A percentile compares a stretch with the other conserved stretches of the same genome.
Conservation (phyloP, 2,797 vertebrate genomes). For the Lophotriccus pileatus region DNA sequence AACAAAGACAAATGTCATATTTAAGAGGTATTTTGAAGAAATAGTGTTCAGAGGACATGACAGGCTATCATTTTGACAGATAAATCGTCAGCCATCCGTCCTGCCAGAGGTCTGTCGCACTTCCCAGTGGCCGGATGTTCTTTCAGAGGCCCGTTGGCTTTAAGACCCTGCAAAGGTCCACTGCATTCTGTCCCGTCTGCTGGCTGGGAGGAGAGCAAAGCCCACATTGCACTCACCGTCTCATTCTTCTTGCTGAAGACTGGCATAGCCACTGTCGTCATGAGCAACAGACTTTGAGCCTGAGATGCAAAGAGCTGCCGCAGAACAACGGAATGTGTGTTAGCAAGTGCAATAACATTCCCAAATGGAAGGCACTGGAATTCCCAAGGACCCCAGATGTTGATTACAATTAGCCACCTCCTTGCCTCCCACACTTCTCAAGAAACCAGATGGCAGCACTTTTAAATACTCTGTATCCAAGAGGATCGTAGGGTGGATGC, state of each 20-base stretch:
- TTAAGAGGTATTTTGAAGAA: background rate
- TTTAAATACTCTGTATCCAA: background rate
- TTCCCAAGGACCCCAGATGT: background rate
- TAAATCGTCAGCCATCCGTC: background rate
- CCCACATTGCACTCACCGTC: conserved; percentile 78
- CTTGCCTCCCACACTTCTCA: background rate
- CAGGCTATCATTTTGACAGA: background rate
- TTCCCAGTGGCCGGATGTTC: background rate
- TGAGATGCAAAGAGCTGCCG: conserved; percentile 87
- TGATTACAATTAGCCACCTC: background rate
- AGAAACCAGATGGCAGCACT: background rate
- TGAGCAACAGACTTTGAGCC: conserved; percentile 87
- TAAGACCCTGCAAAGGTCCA: fast-evolving
- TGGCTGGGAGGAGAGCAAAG: background rate
- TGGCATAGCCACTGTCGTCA: conserved; percentile 96
- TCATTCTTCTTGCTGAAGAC: conserved; percentile 98
- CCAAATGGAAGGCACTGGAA: background rate
- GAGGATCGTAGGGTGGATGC: background rate
- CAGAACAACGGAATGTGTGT: background rate
- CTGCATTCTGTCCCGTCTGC: background rate
- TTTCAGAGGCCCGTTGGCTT: background rate
- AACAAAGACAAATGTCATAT: background rate
- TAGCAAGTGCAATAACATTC: background rate
- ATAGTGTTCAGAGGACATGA: background rate
- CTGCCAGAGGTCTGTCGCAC: background rate